Base-by-base conservation (phyloP, 1,140 invertebrate species). In the Hormaphis cornu region DNA sequence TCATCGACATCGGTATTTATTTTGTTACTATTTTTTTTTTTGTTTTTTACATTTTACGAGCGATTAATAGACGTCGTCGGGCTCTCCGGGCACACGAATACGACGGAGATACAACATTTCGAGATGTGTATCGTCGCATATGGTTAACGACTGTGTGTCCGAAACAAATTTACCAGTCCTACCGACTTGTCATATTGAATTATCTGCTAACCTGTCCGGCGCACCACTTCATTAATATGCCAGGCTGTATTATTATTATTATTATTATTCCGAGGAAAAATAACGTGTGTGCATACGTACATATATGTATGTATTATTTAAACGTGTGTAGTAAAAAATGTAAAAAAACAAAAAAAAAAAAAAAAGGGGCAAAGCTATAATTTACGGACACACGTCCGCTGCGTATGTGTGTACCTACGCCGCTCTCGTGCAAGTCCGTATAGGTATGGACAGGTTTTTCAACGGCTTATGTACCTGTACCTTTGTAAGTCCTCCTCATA, bases 111-210 rank as follows among this genome's bases (percentile, higher is more conserved):
- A n/a, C n/a, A n/a, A 18, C 61, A 20, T 48, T 30, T 66, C 61
- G 12, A 50, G 61, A 66, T 48, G 22, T 35, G 20, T 66, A 66
- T 66, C 61, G n/a, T n/a, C n/a, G 42, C 16, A 10, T 24, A 35
- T 44, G 24, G 58, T 61, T 61, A 61, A 61, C 58, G 40, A 61
- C 44, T 48, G 18, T 46, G 44, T 50, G 44, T 50, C 61, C 26
- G 61, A 66, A 63, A 66, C 61, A 50, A 50, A 50, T 66, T 66
- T 66, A 50, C 61, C 61, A 63, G 59, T 63, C 59, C 40, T 63
- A 50, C 61, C 28, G 61, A 50, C 61, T 66, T 66, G 61, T 66
- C 61, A 50, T 35, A 50, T 66, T 48, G 61, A 66, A 66, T 66
- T 66, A 66, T 66, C 59, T 33, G 59, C 59, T 63, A 63, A 63